These are phyloP conservation scores for Microctonus brassicae DNA, from an alignment of 2,888 invertebrate genomes.

Conservation along the genomic window DNA sequence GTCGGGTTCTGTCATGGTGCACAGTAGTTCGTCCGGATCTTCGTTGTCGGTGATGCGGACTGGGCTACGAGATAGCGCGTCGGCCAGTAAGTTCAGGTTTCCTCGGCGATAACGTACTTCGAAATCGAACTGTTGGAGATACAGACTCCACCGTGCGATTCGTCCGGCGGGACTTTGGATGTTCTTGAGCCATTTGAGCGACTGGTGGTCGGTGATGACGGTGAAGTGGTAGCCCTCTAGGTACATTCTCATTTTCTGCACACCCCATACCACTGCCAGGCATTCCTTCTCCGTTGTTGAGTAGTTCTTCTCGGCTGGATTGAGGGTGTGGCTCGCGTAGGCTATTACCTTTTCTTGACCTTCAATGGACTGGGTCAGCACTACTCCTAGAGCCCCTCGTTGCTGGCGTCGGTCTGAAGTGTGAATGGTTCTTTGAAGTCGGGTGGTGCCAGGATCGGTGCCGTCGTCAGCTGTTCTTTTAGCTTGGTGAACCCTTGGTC, in stretches of 20 bases:
- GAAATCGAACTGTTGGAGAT: no score
- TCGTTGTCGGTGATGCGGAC: background rate
- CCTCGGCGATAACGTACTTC: slow-evolving; percentile 34
- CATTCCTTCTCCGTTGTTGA: no score
- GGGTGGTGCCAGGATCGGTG: slow-evolving; percentile 30
- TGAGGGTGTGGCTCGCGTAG: slow-evolving; percentile 21
- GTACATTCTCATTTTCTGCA: no score
- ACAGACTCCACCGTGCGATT: slow-evolving; percentile 36
- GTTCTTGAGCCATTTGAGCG: no score
- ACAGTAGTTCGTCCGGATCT: background rate
- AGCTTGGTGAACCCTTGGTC: slow-evolving; percentile 20
- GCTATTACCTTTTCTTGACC: no score
- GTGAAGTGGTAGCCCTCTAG: no score
- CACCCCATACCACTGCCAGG: no score
- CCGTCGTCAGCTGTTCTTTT: slow-evolving; percentile 6
- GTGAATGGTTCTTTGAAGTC: slow-evolving; percentile 26
- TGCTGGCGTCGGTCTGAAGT: slow-evolving; percentile 36
- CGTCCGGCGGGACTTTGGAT: slow-evolving; percentile 26
- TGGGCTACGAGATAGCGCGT: slow-evolving; percentile 35
- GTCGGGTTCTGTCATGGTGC: background rate
- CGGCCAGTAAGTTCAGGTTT: slow-evolving; percentile 33
- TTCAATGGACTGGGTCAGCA: no score
- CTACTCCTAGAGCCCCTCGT: slow-evolving; percentile 26
- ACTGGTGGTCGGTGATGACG: slow-evolving; percentile 32
- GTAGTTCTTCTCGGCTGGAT: slow-evolving; percentile 12